Percentiles rank a stretch among this genome's conserved stretches.
phyloP scores from a whole-genome alignment of 2,888 invertebrate genomes.

The Aporophyla nigra region DNA sequence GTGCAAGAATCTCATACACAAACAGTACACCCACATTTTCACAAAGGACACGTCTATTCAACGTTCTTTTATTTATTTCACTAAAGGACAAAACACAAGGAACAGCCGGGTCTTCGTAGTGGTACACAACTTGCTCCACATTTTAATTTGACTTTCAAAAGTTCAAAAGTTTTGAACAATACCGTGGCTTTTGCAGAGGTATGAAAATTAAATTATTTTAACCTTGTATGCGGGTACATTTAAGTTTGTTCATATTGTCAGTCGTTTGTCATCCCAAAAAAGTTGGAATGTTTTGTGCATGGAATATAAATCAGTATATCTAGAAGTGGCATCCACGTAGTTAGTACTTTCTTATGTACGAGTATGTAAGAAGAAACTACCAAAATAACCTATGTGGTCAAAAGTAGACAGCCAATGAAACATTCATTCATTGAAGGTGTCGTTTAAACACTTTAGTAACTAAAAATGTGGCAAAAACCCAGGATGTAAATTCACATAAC shows the following conservation, averaged over 20 bases:
- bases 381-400: neutral
- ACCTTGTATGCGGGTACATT: conserved; percentile 26
- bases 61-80: neutral
- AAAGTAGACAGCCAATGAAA: neutral
- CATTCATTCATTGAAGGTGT: neutral
- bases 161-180: conserved; percentile 32
- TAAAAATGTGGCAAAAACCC: no score
- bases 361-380: no score
- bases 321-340: neutral
- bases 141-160: conserved; percentile 47
- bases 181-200: neutral
- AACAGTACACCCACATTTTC: conserved; percentile 29
- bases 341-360: neutral
- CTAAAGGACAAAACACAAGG: neutral
- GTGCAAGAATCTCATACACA: neutral
- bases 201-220: conserved; percentile 37
- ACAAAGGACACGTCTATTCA: conserved; percentile 14
- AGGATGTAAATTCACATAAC: no score
- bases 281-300: neutral
- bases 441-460: neutral
- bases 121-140: conserved; percentile 6
- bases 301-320: neutral
- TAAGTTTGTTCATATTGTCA: conserved; percentile 13
- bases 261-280: conserved; percentile 26
- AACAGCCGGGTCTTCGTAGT: neutral